Percentiles rank a stretch among this genome's conserved stretches.
Evolutionary conservation across 2,797 vertebrate species (phyloP).

Genomic region (Acrocephalus scirpaceus): DNA sequence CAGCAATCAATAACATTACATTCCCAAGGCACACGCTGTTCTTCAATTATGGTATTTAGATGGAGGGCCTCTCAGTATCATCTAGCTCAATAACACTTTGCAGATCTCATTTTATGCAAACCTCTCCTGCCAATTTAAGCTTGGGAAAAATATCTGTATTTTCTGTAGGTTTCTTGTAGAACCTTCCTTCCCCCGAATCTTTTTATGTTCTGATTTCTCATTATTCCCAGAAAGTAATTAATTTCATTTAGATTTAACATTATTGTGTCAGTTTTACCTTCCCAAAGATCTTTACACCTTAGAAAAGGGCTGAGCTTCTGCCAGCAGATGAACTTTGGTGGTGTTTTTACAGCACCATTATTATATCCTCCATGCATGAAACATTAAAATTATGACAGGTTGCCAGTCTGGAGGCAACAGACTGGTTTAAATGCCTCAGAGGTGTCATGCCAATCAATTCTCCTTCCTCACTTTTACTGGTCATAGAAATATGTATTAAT

Average conservation of each 20-base stretch:
- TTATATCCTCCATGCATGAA: background rate
- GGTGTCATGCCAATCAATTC: slow-evolving; percentile 6
- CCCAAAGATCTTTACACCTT: background rate
- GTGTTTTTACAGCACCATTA: background rate
- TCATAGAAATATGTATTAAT: background rate
- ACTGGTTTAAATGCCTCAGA: slow-evolving; percentile 33
- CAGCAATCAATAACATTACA: background rate
- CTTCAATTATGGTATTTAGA: background rate
- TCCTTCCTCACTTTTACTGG: background rate
- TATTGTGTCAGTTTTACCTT: background rate
- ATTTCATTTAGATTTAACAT: background rate
- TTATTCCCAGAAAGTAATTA: background rate
- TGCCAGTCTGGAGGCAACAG: slow-evolving; percentile 42
- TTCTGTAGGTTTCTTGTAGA: background rate
- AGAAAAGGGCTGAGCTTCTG: background rate
- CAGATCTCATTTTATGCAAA: background rate
- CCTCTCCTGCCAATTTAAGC: background rate
- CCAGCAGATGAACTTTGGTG: background rate
- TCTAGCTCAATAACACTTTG: background rate
- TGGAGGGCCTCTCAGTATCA: background rate
- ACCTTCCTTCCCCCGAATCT: background rate
- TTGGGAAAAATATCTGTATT: background rate
- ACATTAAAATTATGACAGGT: slow-evolving; percentile 14
- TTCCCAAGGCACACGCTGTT: background rate
- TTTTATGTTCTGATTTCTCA: background rate